Percentiles rank a stretch among this genome's conserved stretches.
Evolutionary conservation across 2,797 vertebrate species (phyloP).

Genomic region (Octomys mimax): DNA sequence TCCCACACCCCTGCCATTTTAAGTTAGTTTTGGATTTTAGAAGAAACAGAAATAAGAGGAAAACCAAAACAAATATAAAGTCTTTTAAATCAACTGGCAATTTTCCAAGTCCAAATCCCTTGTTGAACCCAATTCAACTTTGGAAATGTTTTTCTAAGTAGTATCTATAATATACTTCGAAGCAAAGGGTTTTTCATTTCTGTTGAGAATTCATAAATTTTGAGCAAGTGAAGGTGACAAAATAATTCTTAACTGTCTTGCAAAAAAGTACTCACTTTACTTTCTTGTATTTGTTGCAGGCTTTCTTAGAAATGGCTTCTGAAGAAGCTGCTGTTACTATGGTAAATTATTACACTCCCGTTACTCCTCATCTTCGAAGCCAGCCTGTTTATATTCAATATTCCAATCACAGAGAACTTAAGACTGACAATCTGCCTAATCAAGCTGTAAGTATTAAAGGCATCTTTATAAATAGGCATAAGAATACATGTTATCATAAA

Average conservation of each 20-base stretch:
- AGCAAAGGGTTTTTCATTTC: neutral
- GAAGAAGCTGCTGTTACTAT: constrained; percentile 94
- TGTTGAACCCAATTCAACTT: constrained; percentile 44
- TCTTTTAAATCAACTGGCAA: constrained; percentile 34
- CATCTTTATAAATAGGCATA: constrained; percentile 27
- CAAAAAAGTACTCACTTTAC: constrained; percentile 50
- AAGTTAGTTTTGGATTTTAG: constrained; percentile 63
- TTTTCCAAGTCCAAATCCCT: constrained; percentile 54
- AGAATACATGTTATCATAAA: neutral
- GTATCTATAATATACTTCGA: neutral
- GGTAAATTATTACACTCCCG: constrained; percentile 93
- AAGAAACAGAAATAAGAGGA: constrained; percentile 8
- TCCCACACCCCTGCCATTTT: neutral
- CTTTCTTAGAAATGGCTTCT: constrained; percentile 97
- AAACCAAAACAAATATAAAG: neutral
- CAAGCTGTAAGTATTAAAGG: constrained; percentile 90
- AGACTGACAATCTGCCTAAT: constrained; percentile 91
- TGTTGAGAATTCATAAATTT: constrained; percentile 43
- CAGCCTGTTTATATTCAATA: constrained; percentile 95
- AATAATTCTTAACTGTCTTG: constrained; percentile 62
- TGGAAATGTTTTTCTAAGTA: constrained; percentile 26
- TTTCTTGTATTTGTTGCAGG: constrained; percentile 89
- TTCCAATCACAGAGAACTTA: constrained; percentile 94
- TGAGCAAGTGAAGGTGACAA: constrained; percentile 26
- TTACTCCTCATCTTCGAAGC: constrained; percentile 90